phyloP scores from a whole-genome alignment of 2,113 vertebrate species.

The Triplophysa rosa region DNA sequence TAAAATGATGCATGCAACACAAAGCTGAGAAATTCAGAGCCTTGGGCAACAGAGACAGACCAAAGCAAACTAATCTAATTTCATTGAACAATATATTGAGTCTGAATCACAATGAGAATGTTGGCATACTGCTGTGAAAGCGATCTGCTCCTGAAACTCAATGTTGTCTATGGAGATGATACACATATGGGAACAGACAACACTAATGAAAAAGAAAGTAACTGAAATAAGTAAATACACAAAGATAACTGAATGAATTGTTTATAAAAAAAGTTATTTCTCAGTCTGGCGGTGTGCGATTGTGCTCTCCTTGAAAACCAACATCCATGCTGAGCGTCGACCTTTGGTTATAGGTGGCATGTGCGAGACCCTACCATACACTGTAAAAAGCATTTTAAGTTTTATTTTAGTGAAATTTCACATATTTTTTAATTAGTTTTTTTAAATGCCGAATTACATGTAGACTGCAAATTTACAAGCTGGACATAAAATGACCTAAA shows the following conservation, averaged over 20 bases:
- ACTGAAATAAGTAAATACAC: background rate
- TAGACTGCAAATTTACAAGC: no score
- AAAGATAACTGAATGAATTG: background rate
- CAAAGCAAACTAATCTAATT: conserved; percentile 29
- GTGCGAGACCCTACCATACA: background rate
- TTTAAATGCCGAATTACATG: no score
- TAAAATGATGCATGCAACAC: background rate
- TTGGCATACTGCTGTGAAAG: conserved; percentile 20
- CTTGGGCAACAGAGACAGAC: background rate
- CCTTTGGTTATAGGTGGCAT: conserved; percentile 6
- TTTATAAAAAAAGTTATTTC: background rate
- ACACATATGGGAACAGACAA: background rate
- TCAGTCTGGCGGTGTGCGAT: background rate
- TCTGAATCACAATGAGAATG: conserved; percentile 29
- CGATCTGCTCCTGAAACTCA: background rate
- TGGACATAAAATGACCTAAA: no score
- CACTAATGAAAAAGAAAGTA: background rate
- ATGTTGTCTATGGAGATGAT: conserved; percentile 8
- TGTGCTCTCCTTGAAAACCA: no score
- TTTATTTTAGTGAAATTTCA: no score
- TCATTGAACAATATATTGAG: conserved; percentile 36
- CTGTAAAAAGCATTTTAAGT: no score
- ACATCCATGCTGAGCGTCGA: background rate
- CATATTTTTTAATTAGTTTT: no score
- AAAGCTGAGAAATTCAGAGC: background rate